These are phyloP conservation scores for Phymastichus coffea DNA, from an alignment of 1,140 invertebrate species.

Conservation along the genomic window DNA sequence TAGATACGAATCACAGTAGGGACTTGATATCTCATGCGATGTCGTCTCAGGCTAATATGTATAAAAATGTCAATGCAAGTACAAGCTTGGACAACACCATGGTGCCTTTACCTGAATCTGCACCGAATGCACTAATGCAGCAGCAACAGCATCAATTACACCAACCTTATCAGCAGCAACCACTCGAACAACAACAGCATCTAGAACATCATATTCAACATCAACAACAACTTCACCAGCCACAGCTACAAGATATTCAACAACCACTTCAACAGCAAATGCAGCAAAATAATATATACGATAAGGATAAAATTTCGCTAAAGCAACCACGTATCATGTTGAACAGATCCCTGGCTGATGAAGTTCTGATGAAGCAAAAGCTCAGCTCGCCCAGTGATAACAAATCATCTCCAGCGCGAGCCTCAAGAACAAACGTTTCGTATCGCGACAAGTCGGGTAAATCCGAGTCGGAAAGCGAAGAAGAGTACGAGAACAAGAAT, in stretches of 20 bases:
- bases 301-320: conserved; percentile 41
- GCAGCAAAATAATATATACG: conserved; percentile 40
- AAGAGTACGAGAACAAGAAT: conserved; percentile 48
- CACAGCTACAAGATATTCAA: conserved; percentile 4
- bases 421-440: conserved; percentile 35
- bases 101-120: conserved; percentile 31
- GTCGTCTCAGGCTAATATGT: conserved; percentile 7
- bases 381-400: conserved; percentile 64
- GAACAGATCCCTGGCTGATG: conserved; percentile 64
- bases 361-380: conserved; percentile 64
- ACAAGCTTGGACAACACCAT: conserved; percentile 35
- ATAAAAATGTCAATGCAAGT: conserved; percentile 11
- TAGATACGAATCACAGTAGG: conserved; percentile 18
- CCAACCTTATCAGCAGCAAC: neutral
- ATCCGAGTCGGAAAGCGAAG: conserved; percentile 54
- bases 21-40: conserved; percentile 1
- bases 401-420: conserved; percentile 62
- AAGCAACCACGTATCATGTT: conserved; percentile 60
- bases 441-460: conserved; percentile 35
- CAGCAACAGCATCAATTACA: conserved; percentile 16
- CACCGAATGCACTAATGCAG: conserved; percentile 31
- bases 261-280: conserved; percentile 21
- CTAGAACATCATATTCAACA: conserved; percentile 18
- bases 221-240: neutral
- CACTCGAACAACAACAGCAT: conserved; percentile 19